Base-by-base conservation (phyloP, 1,140 invertebrate species). In the Cydia fagiglandana region DNA sequence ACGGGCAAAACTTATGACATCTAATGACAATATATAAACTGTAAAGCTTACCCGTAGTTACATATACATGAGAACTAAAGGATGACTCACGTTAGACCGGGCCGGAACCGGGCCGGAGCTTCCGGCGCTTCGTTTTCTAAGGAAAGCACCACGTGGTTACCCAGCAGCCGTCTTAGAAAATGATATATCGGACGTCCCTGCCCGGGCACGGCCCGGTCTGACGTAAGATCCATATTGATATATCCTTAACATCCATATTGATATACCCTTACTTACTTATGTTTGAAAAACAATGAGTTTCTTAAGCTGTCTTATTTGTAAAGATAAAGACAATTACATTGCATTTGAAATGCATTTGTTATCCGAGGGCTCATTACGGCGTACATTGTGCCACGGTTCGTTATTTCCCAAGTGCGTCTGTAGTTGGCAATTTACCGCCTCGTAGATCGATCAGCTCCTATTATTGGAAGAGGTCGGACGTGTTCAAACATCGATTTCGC, bases 401-500 rank as follows among this genome's bases (percentile, higher is more conserved):
- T 90, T 89, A 86, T 90, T 88, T 89, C 82, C 80, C 86, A 89
- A 91, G 85, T 86, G 84, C 85, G 83, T 88, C 82, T 81, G 79
- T 78, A 80, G 79, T 88, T 84, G 80, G 87, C 86, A 91, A 91
- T 90, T 91, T 91, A 88, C 85, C 83, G 84, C 78, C 81, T 84
- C 81, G 77, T 80, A 85, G 86, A 87, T 88, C 87, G 87, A 89
- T 89, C 89, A 87, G 86, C 82, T 86, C 82, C 83, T 84, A 90
- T 91, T 92, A 92, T 90, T 84, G 85, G 87, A 83, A 86, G 89
- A 89, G 89, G 86, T 91, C 86, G 91, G 85, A 93, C 90, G 91
- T 91, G 91, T 91, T 89, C 88, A 93, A 91, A 91, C 89, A 93
- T 86, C 88, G 87, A 90, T 89, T 91, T 90, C 85, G 87, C 84